Percentiles rank a stretch among this genome's conserved stretches.
phyloP scores from a whole-genome alignment of 92 coral and sea anemone genomes.

The Nematostella vectensis region DNA sequence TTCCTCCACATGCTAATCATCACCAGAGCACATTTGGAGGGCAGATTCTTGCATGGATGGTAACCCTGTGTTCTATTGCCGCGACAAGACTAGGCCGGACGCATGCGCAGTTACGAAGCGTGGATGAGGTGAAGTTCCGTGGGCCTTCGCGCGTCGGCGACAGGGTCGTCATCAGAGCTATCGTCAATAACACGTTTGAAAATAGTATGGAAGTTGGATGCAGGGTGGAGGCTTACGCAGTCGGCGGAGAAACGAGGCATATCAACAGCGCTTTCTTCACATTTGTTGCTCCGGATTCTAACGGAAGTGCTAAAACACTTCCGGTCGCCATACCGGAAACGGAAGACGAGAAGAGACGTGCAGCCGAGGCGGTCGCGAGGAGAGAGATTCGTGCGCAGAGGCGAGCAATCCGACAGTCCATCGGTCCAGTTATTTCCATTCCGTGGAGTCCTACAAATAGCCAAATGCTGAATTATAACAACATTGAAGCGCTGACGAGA shows the following conservation, averaged over 20 bases:
- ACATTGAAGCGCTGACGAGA: conserved; percentile 46
- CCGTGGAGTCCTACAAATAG: conserved; percentile 47
- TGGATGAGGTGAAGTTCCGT: conserved; percentile 57
- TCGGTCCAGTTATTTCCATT: conserved; percentile 66
- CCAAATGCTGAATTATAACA: conserved; percentile 45
- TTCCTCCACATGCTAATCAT: conserved; percentile 71
- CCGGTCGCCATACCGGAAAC: conserved; percentile 20
- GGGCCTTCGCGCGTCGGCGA: conserved; percentile 66
- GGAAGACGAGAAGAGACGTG: conserved; percentile 40
- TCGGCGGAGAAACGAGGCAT: conserved; percentile 61
- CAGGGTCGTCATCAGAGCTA: conserved; percentile 54
- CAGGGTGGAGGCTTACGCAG: conserved; percentile 53
- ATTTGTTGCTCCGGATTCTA: conserved; percentile 47
- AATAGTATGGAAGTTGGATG: conserved; percentile 63
- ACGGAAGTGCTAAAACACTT: conserved; percentile 31
- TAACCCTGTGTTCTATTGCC: conserved; percentile 50
- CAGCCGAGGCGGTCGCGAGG: conserved; percentile 44
- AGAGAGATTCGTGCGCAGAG: conserved; percentile 45
- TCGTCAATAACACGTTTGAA: conserved; percentile 62
- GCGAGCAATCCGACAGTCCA: conserved; percentile 43
- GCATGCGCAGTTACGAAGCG: conserved; percentile 39
- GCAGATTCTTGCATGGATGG: conserved; percentile 79
- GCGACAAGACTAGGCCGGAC: conserved; percentile 65
- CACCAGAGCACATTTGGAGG: conserved; percentile 78
- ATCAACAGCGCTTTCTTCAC: conserved; percentile 73